These are phyloP conservation scores for Myotis lucifugus DNA, from an alignment of 2,113 vertebrate genomes.

Conservation along the genomic window DNA sequence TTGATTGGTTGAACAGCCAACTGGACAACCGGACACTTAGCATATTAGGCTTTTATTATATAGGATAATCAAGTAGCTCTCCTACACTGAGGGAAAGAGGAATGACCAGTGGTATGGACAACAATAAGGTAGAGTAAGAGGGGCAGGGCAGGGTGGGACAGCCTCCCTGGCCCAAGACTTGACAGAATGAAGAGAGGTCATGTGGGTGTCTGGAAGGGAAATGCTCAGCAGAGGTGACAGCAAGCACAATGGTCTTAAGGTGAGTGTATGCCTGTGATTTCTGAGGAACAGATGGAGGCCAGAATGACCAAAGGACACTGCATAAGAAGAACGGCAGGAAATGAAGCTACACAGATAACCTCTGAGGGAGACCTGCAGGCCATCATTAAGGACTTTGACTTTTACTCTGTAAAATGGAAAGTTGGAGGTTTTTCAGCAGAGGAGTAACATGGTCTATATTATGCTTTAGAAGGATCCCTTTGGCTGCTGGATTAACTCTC, in stretches of 20 bases:
- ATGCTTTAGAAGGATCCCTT: background rate
- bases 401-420: background rate
- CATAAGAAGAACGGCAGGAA: background rate
- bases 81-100: background rate
- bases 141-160: background rate
- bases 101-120: background rate
- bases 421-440: background rate
- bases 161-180: background rate
- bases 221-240: background rate
- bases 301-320: background rate
- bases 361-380: background rate
- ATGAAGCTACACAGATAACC: background rate
- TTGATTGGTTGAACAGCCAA: too few species aligned
- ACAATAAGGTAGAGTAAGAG: background rate
- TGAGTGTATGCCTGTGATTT: background rate
- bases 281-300: background rate
- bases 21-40: too few species aligned
- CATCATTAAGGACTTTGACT: slow-evolving; percentile 2
- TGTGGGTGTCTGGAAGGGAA: too few species aligned
- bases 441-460: background rate
- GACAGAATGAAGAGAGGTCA: background rate
- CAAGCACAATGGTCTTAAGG: background rate
- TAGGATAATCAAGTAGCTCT: background rate
- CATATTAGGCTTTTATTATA: too few species aligned
- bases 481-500: background rate